A percentile compares a stretch with the other conserved stretches of the same genome.
Evolutionary conservation across 2,888 invertebrate genomes (phyloP).

Genomic region (Cantharis lateralis): DNA sequence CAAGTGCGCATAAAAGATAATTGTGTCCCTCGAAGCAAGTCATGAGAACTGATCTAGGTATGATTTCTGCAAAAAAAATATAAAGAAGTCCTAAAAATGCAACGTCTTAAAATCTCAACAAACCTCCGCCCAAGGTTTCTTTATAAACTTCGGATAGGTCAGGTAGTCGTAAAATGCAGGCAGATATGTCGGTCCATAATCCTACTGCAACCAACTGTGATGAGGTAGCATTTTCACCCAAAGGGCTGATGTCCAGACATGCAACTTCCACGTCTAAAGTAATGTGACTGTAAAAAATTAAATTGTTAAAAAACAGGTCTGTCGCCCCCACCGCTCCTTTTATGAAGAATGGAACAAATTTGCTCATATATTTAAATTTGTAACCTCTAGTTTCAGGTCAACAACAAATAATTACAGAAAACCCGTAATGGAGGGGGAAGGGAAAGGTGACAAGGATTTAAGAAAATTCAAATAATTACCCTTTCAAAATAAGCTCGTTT

Average conservation of each 20-base stretch:
- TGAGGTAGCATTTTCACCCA: conserved; percentile 64
- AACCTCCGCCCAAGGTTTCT: conserved; percentile 86
- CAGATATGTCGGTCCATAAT: conserved; percentile 96
- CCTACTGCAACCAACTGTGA: conserved; percentile 87
- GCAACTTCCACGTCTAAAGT: conserved; percentile 93
- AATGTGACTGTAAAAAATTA: conserved; percentile 58
- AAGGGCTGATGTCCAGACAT: conserved; percentile 90
- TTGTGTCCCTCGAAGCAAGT: conserved; percentile 91
- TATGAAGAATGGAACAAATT: too few relatives aligned
- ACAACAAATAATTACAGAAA: too few relatives aligned
- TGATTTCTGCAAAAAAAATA: conserved; percentile 73
- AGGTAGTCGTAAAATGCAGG: conserved; percentile 82
- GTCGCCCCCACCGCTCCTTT: too few relatives aligned
- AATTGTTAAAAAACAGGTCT: too few relatives aligned
- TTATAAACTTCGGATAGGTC: conserved; percentile 79
- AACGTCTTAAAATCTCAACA: conserved; percentile 4
- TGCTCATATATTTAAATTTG: too few relatives aligned
- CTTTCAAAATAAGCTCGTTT: conserved; percentile 66
- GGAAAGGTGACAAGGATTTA: not conserved
- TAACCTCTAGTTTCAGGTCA: too few relatives aligned
- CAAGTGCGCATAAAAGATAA: conserved; percentile 89
- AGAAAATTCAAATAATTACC: conserved; percentile 47
- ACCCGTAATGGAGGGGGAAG: too few relatives aligned
- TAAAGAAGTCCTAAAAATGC: too few relatives aligned
- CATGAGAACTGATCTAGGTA: conserved; percentile 94